phyloP scores from a whole-genome alignment of 2,888 invertebrate species.

The Esperia sulphurella region DNA sequence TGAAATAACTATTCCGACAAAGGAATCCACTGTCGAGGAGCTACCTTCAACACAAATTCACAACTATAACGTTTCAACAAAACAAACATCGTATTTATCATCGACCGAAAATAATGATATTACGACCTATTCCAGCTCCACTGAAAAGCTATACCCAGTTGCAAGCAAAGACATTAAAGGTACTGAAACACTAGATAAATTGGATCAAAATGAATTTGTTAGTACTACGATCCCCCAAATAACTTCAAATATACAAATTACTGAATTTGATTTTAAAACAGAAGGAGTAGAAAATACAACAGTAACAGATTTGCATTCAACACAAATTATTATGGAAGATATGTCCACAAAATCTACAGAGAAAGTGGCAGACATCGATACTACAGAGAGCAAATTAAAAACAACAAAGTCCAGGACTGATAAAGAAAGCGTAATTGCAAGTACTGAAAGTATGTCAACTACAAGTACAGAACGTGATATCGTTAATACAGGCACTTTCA shows the following conservation, averaged over 20 bases:
- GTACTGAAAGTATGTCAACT: background rate
- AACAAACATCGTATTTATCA: no score
- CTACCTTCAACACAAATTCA: no score
- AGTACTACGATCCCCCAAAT: background rate
- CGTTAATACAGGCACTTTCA: no score
- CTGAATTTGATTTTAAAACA: background rate
- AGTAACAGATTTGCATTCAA: background rate
- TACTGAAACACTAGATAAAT: background rate
- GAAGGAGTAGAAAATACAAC: background rate
- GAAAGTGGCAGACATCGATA: background rate
- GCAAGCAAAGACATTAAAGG: background rate
- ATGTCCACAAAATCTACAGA: background rate
- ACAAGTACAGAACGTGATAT: no score
- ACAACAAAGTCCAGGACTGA: background rate
- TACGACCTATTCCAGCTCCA: background rate
- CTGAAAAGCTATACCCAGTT: background rate
- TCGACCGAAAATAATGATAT: background rate
- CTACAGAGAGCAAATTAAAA: background rate
- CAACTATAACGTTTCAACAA: no score
- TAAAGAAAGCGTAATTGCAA: background rate
- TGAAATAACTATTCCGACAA: no score
- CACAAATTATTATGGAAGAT: background rate
- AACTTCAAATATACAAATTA: background rate
- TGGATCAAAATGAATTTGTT: background rate
- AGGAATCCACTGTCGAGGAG: no score